These are phyloP conservation scores for Rhabdomys pumilio DNA, from an alignment of 2,797 vertebrate species.

Conservation along the genomic window DNA sequence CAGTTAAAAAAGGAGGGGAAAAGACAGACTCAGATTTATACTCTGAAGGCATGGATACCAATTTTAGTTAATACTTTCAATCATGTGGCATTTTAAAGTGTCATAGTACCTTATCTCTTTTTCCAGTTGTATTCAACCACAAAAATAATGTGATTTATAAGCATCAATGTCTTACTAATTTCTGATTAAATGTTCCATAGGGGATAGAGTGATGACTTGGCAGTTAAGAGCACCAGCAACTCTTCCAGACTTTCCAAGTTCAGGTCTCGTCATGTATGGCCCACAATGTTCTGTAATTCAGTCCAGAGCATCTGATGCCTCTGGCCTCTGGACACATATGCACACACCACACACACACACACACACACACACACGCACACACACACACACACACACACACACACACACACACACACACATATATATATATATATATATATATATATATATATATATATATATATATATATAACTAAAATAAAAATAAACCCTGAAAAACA, in stretches of 20 bases:
- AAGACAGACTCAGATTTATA: background rate
- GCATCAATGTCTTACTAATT: background rate
- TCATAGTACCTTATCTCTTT: background rate
- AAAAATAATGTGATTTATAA: conserved; percentile 11
- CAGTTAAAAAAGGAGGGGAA: too few relatives aligned
- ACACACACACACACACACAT: too few relatives aligned
- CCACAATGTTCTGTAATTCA: background rate
- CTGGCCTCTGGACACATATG: background rate
- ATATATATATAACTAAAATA: background rate
- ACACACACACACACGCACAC: too few relatives aligned
- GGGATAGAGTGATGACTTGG: background rate
- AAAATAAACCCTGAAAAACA: background rate
- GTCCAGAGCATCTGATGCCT: too few relatives aligned
- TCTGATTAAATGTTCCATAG: background rate
- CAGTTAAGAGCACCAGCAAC: background rate
- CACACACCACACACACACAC: background rate
- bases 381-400: too few relatives aligned
- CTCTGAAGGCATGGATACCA: background rate
- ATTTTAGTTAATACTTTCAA: background rate
- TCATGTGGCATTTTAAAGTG: background rate
- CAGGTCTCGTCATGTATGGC: background rate
- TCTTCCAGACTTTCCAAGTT: background rate
- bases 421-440: too few relatives aligned
- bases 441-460: too few relatives aligned
- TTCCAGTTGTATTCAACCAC: background rate